Percentiles rank a stretch among this genome's conserved stretches.
Evolutionary conservation across 2,797 vertebrate genomes (phyloP).

Genomic region (Triplophysa bombifrons): DNA sequence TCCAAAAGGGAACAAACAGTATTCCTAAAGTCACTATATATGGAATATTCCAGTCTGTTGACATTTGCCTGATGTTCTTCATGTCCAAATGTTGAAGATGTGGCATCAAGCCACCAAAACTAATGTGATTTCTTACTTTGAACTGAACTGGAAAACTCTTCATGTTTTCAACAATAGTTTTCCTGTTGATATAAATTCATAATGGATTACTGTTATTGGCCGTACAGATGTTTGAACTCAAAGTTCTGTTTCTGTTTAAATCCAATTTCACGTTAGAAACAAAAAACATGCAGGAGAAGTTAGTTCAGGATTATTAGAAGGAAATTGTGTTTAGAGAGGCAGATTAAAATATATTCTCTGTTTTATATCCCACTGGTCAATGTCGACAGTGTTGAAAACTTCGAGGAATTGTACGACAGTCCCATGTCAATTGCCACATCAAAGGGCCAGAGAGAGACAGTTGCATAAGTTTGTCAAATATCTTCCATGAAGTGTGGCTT

Average conservation of each 20-base stretch:
- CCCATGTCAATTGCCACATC: constrained; percentile 46
- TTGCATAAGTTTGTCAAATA: constrained; percentile 69
- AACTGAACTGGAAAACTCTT: constrained; percentile 53
- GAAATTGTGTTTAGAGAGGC: background rate
- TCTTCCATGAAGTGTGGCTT: constrained; percentile 60
- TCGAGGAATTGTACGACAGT: constrained; percentile 23
- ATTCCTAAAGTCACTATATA: background rate
- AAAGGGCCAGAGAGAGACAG: constrained; percentile 50
- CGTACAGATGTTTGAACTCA: constrained; percentile 33
- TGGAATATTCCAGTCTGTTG: constrained; percentile 22
- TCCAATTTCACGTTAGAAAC: background rate
- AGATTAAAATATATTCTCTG: background rate
- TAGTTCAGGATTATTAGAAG: background rate
- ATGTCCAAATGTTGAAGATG: constrained; percentile 52
- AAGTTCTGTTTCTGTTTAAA: background rate
- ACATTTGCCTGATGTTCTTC: constrained; percentile 53
- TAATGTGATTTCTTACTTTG: constrained; percentile 59
- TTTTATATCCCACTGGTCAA: background rate
- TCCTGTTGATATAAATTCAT: constrained; percentile 62
- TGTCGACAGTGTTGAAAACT: background rate
- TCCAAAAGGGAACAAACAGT: constrained; percentile 9
- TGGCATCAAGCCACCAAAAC: constrained; percentile 48
- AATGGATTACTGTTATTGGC: constrained; percentile 55
- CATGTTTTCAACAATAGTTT: constrained; percentile 63
- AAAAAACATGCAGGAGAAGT: background rate